These are phyloP conservation scores for Poeciliopsis presidionis DNA, from an alignment of 2,797 vertebrate species.

Conservation along the genomic window DNA sequence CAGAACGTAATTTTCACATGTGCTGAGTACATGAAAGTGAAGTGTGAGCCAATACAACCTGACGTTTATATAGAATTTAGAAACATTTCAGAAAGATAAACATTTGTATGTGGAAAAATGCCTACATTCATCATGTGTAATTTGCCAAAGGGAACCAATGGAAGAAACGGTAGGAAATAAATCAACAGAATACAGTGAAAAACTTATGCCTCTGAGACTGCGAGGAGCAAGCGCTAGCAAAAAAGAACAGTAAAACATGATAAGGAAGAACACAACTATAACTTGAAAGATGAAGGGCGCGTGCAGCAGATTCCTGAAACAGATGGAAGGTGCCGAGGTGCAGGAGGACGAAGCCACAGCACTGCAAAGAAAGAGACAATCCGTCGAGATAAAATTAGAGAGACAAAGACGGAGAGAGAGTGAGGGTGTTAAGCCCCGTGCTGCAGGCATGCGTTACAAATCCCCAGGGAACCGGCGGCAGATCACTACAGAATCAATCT, in stretches of 20 bases:
- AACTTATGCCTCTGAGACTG: not conserved
- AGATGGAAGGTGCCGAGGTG: constrained; percentile 47
- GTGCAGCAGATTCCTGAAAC: constrained; percentile 42
- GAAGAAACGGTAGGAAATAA: constrained; percentile 9
- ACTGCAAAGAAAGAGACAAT: constrained; percentile 42
- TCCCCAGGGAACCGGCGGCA: constrained; percentile 61
- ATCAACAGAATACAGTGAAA: constrained; percentile 28
- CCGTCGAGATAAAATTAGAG: constrained; percentile 35
- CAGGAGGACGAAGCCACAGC: constrained; percentile 39
- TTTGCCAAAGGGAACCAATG: not conserved
- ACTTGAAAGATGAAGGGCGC: constrained; percentile 38
- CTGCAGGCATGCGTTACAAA: constrained; percentile 68
- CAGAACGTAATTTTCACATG: constrained; percentile 44
- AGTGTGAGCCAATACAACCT: constrained; percentile 18
- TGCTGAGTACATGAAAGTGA: constrained; percentile 6
- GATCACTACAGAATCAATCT: constrained; percentile 74
- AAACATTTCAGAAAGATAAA: constrained; percentile 9
- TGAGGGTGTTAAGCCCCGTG: constrained; percentile 52
- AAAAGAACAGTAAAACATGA: constrained; percentile 45
- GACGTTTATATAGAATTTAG: constrained; percentile 1
- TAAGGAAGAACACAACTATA: constrained; percentile 47
- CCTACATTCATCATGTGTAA: not conserved
- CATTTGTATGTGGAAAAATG: not conserved
- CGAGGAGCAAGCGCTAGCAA: constrained; percentile 25
- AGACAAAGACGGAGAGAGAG: constrained; percentile 36